These are phyloP conservation scores for Emmelina monodactyla DNA, from an alignment of 2,888 invertebrate species.

Conservation along the genomic window DNA sequence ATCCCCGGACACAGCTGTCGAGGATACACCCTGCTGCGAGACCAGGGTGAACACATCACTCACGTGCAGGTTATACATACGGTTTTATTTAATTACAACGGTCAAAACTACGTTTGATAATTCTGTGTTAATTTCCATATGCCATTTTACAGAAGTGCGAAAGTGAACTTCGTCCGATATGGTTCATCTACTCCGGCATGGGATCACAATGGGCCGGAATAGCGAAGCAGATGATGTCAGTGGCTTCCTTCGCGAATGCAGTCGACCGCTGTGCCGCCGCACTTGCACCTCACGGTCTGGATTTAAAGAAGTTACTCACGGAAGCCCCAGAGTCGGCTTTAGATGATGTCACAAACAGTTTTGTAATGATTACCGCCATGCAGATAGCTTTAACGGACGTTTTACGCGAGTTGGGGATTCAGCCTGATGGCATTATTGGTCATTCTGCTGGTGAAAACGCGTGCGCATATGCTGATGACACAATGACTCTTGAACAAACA, in stretches of 20 bases:
- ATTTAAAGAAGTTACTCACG: conserved; percentile 82
- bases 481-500: conserved; percentile 93
- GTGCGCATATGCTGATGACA: conserved; percentile 96
- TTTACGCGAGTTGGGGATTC: conserved; percentile 75
- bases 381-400: conserved; percentile 96
- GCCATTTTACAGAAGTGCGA: conserved; percentile 35
- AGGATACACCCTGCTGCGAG: conserved; percentile 77
- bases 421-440: conserved; percentile 94
- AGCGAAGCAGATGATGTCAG: conserved; percentile 84
- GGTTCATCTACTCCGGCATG: conserved; percentile 98
- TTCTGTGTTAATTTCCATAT: too few relatives aligned
- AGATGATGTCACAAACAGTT: conserved; percentile 88
- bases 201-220: conserved; percentile 98
- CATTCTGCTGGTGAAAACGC: conserved; percentile 95
- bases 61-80: conserved; percentile 27
- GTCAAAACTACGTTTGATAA: too few relatives aligned
- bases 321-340: conserved; percentile 80
- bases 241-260: conserved; percentile 83
- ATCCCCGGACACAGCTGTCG: conserved; percentile 81
- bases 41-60: conserved; percentile 21
- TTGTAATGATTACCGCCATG: conserved; percentile 93
- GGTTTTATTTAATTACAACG: too few relatives aligned
- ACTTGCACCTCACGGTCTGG: conserved; percentile 79
- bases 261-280: conserved; percentile 79
- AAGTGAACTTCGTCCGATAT: conserved; percentile 77